phyloP scores from a whole-genome alignment of 2,113 vertebrate species.

The Equus quagga region DNA sequence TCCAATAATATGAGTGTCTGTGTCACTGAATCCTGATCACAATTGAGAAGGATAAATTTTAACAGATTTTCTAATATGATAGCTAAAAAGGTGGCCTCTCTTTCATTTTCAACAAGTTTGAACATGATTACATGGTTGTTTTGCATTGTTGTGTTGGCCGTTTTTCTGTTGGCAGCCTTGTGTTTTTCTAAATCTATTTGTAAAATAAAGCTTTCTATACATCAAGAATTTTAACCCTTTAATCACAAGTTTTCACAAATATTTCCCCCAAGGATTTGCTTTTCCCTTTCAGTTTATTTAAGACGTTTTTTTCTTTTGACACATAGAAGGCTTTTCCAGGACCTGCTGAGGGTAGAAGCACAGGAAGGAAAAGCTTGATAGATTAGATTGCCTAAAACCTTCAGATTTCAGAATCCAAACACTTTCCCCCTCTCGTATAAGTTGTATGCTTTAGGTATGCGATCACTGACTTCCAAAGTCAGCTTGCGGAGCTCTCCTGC shows the following conservation, averaged over 20 bases:
- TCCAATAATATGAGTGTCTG: not conserved
- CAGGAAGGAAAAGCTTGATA: not conserved
- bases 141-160: not conserved
- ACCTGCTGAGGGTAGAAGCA: not conserved
- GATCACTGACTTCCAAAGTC: not conserved
- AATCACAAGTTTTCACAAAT: not conserved
- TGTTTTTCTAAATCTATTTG: constrained; percentile 16
- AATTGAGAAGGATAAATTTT: not conserved
- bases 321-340: not conserved
- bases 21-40: not conserved
- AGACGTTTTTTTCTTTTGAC: not conserved
- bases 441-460: not conserved
- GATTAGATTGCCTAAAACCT: not conserved
- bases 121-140: not conserved
- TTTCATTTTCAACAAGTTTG: not conserved
- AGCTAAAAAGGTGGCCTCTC: not conserved
- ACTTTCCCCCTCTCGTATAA: not conserved
- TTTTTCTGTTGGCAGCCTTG: not conserved
- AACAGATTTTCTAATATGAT: not conserved
- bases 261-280: not conserved
- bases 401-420: not conserved
- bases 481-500: not conserved
- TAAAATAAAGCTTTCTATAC: constrained; percentile 20
- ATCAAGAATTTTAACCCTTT: not conserved
- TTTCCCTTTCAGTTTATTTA: not conserved